phyloP scores from a whole-genome alignment of 1,140 invertebrate genomes.

The Cydia splendana region DNA sequence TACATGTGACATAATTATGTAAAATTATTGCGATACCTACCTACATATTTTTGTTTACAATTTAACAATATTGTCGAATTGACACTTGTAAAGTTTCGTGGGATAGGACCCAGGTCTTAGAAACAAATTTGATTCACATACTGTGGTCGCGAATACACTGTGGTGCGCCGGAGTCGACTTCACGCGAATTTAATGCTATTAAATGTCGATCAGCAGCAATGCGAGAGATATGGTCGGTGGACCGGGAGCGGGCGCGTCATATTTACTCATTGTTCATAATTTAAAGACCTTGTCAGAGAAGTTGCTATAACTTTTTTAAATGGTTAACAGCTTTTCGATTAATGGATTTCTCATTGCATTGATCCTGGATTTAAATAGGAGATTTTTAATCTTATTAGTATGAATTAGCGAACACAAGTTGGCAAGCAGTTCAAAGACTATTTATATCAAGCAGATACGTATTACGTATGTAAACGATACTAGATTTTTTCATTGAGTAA shows the following conservation, averaged over 20 bases:
- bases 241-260: neutral
- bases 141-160: neutral
- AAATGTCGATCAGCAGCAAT: constrained; percentile 30
- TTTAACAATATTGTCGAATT: no score
- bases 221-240: constrained; percentile 20
- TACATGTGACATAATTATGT: no score
- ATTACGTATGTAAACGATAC: no score
- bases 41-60: no score
- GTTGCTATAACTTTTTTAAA: neutral
- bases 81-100: no score
- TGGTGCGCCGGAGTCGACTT: constrained; percentile 29
- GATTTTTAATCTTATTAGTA: neutral
- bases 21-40: no score
- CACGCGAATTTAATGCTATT: constrained; percentile 33
- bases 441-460: no score
- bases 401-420: no score
- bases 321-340: neutral
- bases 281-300: neutral
- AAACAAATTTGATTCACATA: neutral
- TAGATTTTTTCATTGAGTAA: no score
- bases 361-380: neutral
- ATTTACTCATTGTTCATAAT: neutral
- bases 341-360: neutral
- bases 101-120: no score
- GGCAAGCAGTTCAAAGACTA: no score